phyloP scores from a whole-genome alignment of 2,888 invertebrate genomes.

The Dynastes hyllus region DNA sequence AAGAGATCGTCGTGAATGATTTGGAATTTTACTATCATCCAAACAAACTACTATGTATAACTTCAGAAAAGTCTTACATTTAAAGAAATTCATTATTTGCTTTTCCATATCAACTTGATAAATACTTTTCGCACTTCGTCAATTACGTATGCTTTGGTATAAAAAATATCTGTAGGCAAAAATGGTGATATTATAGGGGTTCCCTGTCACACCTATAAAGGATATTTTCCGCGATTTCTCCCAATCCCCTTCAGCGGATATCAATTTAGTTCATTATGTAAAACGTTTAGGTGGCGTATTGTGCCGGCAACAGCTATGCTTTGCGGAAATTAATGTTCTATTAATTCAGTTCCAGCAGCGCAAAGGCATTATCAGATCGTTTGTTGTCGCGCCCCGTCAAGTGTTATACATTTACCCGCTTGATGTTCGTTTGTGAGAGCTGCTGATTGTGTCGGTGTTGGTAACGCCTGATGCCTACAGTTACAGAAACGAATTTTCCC shows the following conservation, averaged over 20 bases:
- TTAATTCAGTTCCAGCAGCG: slow-evolving; percentile 21
- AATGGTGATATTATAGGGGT: not conserved
- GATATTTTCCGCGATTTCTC: not conserved
- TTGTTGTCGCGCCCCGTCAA: slow-evolving; percentile 17
- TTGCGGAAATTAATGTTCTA: slow-evolving; percentile 36
- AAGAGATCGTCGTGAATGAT: too few species aligned
- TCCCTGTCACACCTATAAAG: not conserved
- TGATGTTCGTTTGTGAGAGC: not conserved
- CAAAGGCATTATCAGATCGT: slow-evolving; percentile 13
- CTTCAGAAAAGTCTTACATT: too few species aligned
- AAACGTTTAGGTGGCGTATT: slow-evolving; percentile 6
- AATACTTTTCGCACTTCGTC: too few species aligned
- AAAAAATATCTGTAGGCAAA: too few species aligned
- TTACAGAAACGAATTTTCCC: slow-evolving; percentile 40
- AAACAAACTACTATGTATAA: too few species aligned
- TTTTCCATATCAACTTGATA: too few species aligned
- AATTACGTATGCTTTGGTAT: too few species aligned
- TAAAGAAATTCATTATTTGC: too few species aligned
- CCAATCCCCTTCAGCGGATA: slow-evolving; percentile 8
- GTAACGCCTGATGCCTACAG: slow-evolving; percentile 20
- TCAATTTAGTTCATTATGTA: slow-evolving; percentile 22
- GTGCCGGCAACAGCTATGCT: slow-evolving; percentile 8
- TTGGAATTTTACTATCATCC: too few species aligned
- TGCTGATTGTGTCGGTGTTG: slow-evolving; percentile 1
- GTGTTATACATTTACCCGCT: slow-evolving; percentile 4